Evolutionary conservation across 2,888 invertebrate genomes (phyloP).

Genomic region (Spodoptera picta): DNA sequence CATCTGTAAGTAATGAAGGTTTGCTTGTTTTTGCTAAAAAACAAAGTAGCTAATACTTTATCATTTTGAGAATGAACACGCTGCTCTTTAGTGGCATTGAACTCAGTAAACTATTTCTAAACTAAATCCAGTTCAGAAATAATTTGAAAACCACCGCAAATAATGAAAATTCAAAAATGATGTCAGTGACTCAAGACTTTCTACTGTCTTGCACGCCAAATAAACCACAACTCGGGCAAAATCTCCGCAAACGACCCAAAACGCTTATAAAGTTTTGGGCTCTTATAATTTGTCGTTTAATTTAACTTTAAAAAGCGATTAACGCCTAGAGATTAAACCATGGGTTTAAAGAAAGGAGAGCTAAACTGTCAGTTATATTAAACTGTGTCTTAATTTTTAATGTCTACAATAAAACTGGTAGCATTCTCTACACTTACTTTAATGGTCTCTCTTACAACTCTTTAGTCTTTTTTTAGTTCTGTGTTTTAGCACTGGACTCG

Average conservation of each 20-base stretch:
- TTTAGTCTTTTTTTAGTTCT: constrained; percentile 26
- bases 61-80: constrained; percentile 5
- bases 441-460: constrained; percentile 38
- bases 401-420: constrained; percentile 42
- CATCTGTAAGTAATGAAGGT: constrained; percentile 24
- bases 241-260: constrained; percentile 27
- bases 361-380: constrained; percentile 34
- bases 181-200: constrained; percentile 20
- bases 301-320: constrained; percentile 56
- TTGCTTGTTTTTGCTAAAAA: constrained; percentile 8
- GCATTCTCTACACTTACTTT: constrained; percentile 35
- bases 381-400: constrained; percentile 45
- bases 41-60: constrained; percentile 5
- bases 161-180: constrained; percentile 19
- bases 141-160: not conserved
- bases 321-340: constrained; percentile 46
- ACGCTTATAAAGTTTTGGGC: constrained; percentile 33
- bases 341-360: constrained; percentile 28
- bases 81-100: not conserved
- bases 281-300: constrained; percentile 51
- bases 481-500: constrained; percentile 15
- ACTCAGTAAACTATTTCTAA: not conserved
- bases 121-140: not conserved
- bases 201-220: constrained; percentile 17
- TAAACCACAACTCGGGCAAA: constrained; percentile 32